These are phyloP conservation scores for Chymomyza caudatula DNA, from an alignment of 2,888 invertebrate species.

Conservation along the genomic window DNA sequence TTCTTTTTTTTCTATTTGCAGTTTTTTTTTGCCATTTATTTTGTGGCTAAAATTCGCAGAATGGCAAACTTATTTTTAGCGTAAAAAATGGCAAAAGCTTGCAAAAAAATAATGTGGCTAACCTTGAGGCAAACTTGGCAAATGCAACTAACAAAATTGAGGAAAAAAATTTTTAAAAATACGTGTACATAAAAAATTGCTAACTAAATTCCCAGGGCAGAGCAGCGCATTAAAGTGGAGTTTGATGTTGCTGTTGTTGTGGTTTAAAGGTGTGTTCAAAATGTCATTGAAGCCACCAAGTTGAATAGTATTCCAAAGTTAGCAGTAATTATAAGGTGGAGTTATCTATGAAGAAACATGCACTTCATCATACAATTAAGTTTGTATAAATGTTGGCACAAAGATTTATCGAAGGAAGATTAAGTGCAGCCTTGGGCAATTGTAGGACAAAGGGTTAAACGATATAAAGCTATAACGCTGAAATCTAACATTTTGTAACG, in stretches of 20 bases:
- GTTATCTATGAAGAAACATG: background rate
- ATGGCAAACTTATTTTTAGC: background rate
- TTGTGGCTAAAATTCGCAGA: slow-evolving; percentile 5
- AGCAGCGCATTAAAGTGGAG: background rate
- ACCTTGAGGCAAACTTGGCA: slow-evolving; percentile 7
- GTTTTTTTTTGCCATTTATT: slow-evolving; percentile 1
- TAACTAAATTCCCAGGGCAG: background rate
- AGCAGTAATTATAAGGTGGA: background rate
- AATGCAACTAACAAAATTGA: slow-evolving; percentile 3
- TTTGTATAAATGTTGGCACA: background rate
- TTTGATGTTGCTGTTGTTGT: too few relatives aligned
- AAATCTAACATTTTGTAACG: too few relatives aligned
- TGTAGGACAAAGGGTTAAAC: too few relatives aligned
- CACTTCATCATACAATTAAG: background rate
- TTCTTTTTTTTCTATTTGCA: slow-evolving; percentile 3
- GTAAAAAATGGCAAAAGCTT: slow-evolving; percentile 4
- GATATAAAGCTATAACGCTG: too few relatives aligned
- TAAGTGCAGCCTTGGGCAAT: too few relatives aligned
- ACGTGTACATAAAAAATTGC: background rate
- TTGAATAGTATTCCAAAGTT: background rate
- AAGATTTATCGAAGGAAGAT: too few relatives aligned
- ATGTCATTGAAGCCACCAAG: background rate
- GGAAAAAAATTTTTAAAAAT: background rate
- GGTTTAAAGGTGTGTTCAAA: background rate
- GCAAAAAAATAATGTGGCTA: slow-evolving; percentile 14